Base-by-base conservation (phyloP, 2,888 invertebrate genomes). In the Troglohyphantes excavatus region DNA sequence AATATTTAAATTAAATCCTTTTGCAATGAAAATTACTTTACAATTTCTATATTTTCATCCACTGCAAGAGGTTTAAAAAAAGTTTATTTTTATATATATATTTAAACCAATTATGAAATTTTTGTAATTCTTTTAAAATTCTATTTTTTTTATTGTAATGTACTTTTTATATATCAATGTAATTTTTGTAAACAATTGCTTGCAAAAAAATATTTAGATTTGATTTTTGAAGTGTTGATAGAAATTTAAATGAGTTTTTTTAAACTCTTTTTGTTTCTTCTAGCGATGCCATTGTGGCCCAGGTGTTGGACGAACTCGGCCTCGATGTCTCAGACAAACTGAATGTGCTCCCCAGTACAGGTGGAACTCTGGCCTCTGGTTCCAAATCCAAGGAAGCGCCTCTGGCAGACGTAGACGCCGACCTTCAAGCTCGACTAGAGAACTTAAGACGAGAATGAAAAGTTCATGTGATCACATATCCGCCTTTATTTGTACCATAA, bases 291-390 rank as follows among this genome's bases (percentile, higher is more conserved):
- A 96, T 99, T 92, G 98, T 99, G 43, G 95, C 96, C 0, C 98
- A 99, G 95, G 98, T 99, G 82, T 94, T 99, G 92, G 99, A 99
- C 94, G 99, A 99, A 94, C 94, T 99, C 92, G 99, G 99, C 39
- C 95, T 99, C 91, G 98, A 99, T 94, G 95, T 99, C 93, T 97
- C 96, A 91, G 99, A 99, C 94, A 96, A 97, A 93, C 94, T 99
- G 89, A 97, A 97, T 39, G 98, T 97, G 63, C 94, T 99, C 92
- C 99, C 99, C 0, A 94, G 95, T 92, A 95, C 96, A 0, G 94
- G 95, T 17, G 95, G 95, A 13, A 94, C 95, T 0, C 92, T 96
- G 59, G 92, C 92, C 39, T 65, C 92, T 9, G 91, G 91, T 27
- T 72, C 82, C 9, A 92, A 85, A 61, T 91, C 89, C 7, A 91